Percentiles rank a stretch among this genome's conserved stretches.
Conservation (phyloP, 1,140 invertebrate genomes). For the Drosophila sulfurigaster region DNA sequence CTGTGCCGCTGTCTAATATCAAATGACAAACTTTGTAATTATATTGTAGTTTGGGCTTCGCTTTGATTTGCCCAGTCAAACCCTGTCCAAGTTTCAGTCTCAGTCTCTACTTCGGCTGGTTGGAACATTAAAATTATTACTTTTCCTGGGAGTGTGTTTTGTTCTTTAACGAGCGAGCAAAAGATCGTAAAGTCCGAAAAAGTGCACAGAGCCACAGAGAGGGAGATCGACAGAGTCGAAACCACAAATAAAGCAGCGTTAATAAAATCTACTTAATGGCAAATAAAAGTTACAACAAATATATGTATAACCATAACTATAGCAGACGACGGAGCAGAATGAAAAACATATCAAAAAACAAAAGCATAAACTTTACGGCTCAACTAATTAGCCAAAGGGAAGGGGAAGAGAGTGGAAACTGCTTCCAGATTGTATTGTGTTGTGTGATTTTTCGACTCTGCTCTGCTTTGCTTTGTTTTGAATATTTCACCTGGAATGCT, state of each 20-base stretch:
- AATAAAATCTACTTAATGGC: conserved; percentile 80
- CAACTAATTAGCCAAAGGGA: conserved; percentile 70
- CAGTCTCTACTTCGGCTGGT: not conserved
- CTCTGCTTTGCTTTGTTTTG: not conserved
- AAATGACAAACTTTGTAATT: conserved; percentile 80
- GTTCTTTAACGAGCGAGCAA: conserved; percentile 43
- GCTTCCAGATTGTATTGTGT: not conserved
- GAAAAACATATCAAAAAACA: conserved; percentile 50
- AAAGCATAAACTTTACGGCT: conserved; percentile 66
- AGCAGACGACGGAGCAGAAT: conserved; percentile 7
- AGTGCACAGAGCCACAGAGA: conserved; percentile 20
- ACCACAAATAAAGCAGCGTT: conserved; percentile 49
- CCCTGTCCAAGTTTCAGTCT: not conserved
- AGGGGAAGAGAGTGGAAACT: not conserved
- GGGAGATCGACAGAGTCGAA: not conserved
- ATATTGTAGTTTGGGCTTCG: conserved; percentile 59
- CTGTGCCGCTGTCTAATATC: conserved; percentile 73
- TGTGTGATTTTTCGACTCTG: not conserved
- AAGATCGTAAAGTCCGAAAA: conserved; percentile 65
- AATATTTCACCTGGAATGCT: no score
- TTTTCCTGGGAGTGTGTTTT: conserved; percentile 63
- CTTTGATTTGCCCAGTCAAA: conserved; percentile 18
- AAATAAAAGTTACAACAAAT: conserved; percentile 73
- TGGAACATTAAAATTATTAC: conserved; percentile 55
- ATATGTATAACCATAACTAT: conserved; percentile 45